Evolutionary conservation across 1,140 invertebrate species (phyloP).

Genomic region (Fopius arisanus): DNA sequence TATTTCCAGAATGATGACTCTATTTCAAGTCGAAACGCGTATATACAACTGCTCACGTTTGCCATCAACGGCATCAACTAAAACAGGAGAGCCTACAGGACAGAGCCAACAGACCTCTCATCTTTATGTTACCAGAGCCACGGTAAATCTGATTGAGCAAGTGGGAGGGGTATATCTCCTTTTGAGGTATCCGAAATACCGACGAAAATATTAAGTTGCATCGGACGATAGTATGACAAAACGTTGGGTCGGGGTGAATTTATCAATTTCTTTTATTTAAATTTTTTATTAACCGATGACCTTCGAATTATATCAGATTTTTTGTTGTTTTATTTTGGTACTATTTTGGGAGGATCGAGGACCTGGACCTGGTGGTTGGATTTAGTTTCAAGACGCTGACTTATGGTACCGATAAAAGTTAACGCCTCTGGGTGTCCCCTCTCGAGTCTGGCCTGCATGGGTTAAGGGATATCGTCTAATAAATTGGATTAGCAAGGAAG

Average conservation of each 20-base stretch:
- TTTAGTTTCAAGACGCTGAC: slow-evolving; percentile 37
- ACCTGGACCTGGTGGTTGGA: not conserved
- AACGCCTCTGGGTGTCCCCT: slow-evolving; percentile 47
- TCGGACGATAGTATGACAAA: slow-evolving; percentile 45
- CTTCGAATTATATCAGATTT: not conserved
- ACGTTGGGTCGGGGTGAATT: slow-evolving; percentile 24
- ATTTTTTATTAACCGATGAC: not conserved
- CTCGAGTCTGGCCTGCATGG: slow-evolving; percentile 11
- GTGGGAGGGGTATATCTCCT: not conserved
- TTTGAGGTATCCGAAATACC: slow-evolving; percentile 39
- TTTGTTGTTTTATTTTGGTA: not conserved
- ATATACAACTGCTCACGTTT: not conserved
- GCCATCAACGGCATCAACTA: not conserved
- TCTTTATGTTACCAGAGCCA: slow-evolving; percentile 47
- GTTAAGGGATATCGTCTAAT: slow-evolving; percentile 49
- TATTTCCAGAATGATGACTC: slow-evolving; percentile 46
- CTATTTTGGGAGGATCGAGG: not conserved
- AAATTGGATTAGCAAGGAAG: slow-evolving; percentile 35
- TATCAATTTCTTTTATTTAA: slow-evolving; percentile 14
- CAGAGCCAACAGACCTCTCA: slow-evolving; percentile 13
- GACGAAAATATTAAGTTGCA: slow-evolving; percentile 55
- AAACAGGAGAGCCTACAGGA: not conserved
- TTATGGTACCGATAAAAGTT: slow-evolving; percentile 49
- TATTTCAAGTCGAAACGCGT: slow-evolving; percentile 44
- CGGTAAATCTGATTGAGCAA: slow-evolving; percentile 42